phyloP scores from a whole-genome alignment of 2,888 invertebrate species.

The Trypoxylon attenuatum region DNA sequence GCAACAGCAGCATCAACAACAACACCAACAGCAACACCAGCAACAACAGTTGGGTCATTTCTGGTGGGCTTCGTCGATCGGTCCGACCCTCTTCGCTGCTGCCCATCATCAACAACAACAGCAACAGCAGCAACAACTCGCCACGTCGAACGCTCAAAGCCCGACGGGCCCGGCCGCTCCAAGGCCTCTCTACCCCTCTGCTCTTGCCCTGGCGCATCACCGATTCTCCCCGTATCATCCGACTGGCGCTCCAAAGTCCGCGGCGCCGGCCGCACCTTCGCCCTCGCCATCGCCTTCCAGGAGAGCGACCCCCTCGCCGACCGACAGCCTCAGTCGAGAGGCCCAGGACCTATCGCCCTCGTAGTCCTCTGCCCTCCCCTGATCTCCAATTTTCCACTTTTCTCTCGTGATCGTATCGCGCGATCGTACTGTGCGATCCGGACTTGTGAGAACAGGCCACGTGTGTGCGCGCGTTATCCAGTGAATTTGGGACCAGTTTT shows the following conservation, averaged over 20 bases:
- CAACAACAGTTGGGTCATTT: slow-evolving; percentile 63
- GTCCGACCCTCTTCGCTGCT: slow-evolving; percentile 75
- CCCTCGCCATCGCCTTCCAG: slow-evolving; percentile 68
- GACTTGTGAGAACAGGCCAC: no score
- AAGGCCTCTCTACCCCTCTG: slow-evolving; percentile 69
- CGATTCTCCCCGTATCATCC: slow-evolving; percentile 74
- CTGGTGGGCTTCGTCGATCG: slow-evolving; percentile 72
- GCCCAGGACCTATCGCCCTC: slow-evolving; percentile 71
- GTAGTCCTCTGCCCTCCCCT: slow-evolving; percentile 58
- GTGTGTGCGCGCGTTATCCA: no score
- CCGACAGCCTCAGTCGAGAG: slow-evolving; percentile 71
- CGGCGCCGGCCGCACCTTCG: slow-evolving; percentile 65
- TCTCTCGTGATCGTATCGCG: neutral
- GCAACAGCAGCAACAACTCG: slow-evolving; percentile 79
- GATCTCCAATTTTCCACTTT: neutral
- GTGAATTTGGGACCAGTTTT: no score
- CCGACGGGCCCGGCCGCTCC: slow-evolving; percentile 67
- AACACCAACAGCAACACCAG: slow-evolving; percentile 60
- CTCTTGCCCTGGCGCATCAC: slow-evolving; percentile 71
- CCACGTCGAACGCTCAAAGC: slow-evolving; percentile 73
- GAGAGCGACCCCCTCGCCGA: slow-evolving; percentile 70
- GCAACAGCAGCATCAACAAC: slow-evolving; percentile 58
- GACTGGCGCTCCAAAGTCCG: slow-evolving; percentile 62
- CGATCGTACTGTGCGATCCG: no score
- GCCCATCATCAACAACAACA: slow-evolving; percentile 71